Evolutionary conservation across 2,888 invertebrate genomes (phyloP).

Genomic region (Muschampia plurimacula): DNA sequence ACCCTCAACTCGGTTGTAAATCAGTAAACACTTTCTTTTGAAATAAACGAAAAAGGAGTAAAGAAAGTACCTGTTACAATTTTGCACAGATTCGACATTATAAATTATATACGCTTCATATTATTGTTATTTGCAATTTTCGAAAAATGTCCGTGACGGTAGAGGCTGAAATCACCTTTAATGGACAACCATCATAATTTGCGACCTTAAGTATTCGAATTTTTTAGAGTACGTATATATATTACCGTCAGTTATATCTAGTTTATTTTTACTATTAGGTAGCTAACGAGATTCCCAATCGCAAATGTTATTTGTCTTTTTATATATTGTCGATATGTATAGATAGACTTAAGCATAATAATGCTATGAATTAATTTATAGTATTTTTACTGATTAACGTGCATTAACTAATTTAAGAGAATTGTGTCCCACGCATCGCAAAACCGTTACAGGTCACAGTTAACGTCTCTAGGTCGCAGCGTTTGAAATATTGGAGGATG

Average conservation of each 20-base stretch:
- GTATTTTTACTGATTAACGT: no score
- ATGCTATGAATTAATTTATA: no score
- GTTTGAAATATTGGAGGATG: slow-evolving; percentile 39
- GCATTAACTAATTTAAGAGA: background rate
- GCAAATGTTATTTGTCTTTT: no score
- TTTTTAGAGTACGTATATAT: no score
- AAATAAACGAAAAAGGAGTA: slow-evolving; percentile 50
- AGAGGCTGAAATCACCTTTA: slow-evolving; percentile 2
- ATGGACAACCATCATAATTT: slow-evolving; percentile 6
- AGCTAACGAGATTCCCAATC: no score
- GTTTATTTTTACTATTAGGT: no score
- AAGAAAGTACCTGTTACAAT: slow-evolving; percentile 75
- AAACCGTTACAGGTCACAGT: slow-evolving; percentile 35
- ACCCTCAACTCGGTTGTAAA: slow-evolving; percentile 72
- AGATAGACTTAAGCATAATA: no score
- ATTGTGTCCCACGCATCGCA: slow-evolving; percentile 14
- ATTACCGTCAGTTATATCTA: no score
- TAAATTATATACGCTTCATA: slow-evolving; percentile 18
- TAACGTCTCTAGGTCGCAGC: slow-evolving; percentile 18
- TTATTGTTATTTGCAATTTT: slow-evolving; percentile 22
- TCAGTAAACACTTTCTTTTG: slow-evolving; percentile 74
- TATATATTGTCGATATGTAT: no score
- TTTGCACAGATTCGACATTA: slow-evolving; percentile 57
- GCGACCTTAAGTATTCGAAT: background rate
- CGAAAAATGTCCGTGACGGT: slow-evolving; percentile 13